Base-by-base conservation (phyloP, 92 coral and sea anemone genomes). In the Parazoanthus atlanticus region DNA sequence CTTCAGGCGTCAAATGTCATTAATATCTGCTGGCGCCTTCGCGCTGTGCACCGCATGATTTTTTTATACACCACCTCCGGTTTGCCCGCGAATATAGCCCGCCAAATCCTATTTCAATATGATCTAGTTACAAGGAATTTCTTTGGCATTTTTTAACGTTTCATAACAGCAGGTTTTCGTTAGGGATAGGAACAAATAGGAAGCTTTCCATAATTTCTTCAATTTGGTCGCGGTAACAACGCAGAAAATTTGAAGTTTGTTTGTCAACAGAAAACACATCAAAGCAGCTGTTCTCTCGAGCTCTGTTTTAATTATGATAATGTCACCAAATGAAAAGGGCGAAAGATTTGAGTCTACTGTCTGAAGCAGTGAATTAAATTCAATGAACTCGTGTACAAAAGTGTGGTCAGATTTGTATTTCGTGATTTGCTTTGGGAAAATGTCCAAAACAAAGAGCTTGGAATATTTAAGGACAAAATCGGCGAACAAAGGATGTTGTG, bases 381-480 rank as follows among this genome's bases (percentile, higher is more conserved):
- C 65, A 84, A 40, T 66, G 13, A 38, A 26, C 38, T 67, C 65
- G 78, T 43, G 43, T 70, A 84, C 40, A 65, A 71, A 70, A 84
- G 40, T 67, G 58, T 28, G 33, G 36, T 47, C 66, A 84, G 87
- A 84, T 69, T 69, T 84, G 41, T 69, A 28, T 69, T 84, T 84
- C 87, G 87, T 84, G 87, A 84, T 84, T 84, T 83, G 36, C 58
- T 70, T 84, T 84, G 65, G 64, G 78, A 84, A 84, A 84, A 70
- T 65, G 58, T 70, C 78, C 65, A 67, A 65, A 82, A 84, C 65
- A 69, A 84, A 69, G 78, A 38, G 17, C 26, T 9, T 69, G 75
- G 75, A 67, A 82, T 82, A 34, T 25, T 66, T 41, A 41, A 72
- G 87, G 26, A 9, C 86, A 67, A 65, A 66, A 34, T 82, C 54